phyloP scores from a whole-genome alignment of 2,113 vertebrate genomes.

The Coracopsis vasa region DNA sequence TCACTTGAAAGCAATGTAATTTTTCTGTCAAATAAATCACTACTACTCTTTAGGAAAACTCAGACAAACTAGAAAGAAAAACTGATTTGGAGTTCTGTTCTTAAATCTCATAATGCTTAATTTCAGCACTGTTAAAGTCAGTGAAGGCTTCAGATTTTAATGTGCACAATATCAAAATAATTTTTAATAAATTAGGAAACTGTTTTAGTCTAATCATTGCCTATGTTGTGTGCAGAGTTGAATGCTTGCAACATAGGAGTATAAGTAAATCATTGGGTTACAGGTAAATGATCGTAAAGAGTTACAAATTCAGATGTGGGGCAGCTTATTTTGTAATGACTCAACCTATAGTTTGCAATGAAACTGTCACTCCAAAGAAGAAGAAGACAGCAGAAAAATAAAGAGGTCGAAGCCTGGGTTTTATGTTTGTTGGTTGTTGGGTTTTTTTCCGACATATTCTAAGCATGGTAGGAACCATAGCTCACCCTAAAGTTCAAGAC shows the following conservation, averaged over 20 bases:
- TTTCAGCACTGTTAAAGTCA: not conserved
- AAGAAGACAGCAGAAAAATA: not conserved
- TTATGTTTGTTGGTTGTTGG: not conserved
- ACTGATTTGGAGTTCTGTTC: not conserved
- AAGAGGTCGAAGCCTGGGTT: not conserved
- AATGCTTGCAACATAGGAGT: not conserved
- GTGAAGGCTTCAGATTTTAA: not conserved
- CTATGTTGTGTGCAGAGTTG: not conserved
- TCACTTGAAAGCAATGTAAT: not conserved
- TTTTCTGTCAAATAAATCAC: conserved; percentile 1
- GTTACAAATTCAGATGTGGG: not conserved
- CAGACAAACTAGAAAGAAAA: not conserved
- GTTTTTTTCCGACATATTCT: not conserved
- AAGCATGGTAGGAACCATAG: not conserved
- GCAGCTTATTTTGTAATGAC: not conserved
- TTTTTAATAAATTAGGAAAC: not conserved
- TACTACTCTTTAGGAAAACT: not conserved
- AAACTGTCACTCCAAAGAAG: not conserved
- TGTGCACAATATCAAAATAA: not conserved
- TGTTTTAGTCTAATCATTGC: not conserved
- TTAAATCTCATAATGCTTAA: not conserved
- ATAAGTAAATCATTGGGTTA: not conserved
- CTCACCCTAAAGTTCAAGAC: not conserved
- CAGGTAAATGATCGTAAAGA: not conserved
- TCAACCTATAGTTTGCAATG: not conserved